Evolutionary conservation across 2,888 invertebrate species (phyloP), one percentile per base, ranked within the genome.

Genomic region (Chironomus riparius): DNA sequence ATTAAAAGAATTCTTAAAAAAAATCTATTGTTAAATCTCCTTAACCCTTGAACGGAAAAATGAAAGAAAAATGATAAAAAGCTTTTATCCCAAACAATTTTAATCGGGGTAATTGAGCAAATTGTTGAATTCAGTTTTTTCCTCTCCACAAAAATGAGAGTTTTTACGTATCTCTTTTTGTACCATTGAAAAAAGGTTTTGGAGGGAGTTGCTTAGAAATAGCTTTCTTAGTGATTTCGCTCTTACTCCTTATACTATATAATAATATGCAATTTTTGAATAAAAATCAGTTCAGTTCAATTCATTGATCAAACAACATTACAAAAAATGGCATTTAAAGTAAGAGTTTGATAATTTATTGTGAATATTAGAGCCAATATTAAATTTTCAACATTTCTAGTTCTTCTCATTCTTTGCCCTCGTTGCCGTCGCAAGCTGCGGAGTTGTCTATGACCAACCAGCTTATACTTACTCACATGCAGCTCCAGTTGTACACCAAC

Each of bases 361-460:
- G 1, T 1, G 1, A 28, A 28, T 5, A 4, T 2, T 5, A 4
- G 24, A 28, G 10, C 10, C 10, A 38, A 10, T 1, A 38, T 38
- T 10, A 10, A 10, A 38, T 38, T 38, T 10, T 10, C 4, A 5
- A 28, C 22, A 21, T 22, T 22, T 68, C 2, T 7, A 68, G 68
- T 68, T 68, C 77, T 80, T 81, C 22, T 70, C 79, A 47, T 78
- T 79, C 80, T 77, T 77, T 70, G 76, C 80, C 79, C n/a, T 80
- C 80, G 78, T 79, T 10, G 78, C 80, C 65, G 76, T 79, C 4
- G 80, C 80, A 65, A 65, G 78, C n/a, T 79, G 79, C 47, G 80
- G 80, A 38, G 70, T 78, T 74, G 47, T 79, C 76, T 76, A 28
- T 48, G 62, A 24, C 4, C 24, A 18, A 22, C 68, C 76, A 28